Evolutionary conservation across 1,140 invertebrate genomes (phyloP), one percentile per base, ranked within the genome.

Genomic region (Tetranychus urticae): DNA sequence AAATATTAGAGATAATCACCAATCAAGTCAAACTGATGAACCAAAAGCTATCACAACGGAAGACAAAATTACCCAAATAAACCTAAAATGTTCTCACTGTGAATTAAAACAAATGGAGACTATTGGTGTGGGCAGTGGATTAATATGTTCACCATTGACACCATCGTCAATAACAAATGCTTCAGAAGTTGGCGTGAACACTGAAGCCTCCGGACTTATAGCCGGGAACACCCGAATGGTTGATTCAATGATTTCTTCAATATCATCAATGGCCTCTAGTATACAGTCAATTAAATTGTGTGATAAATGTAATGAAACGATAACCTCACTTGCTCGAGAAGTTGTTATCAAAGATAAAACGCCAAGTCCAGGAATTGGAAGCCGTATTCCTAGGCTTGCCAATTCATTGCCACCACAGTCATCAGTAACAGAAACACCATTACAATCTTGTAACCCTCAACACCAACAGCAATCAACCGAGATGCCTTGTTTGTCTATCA

Each of bases 221-320:
- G n/a, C 50, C 7, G 31, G 2, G 31, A 35, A 42, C 42, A 35
- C 12, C 34, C 14, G 6, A 50, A 52, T 36, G 37, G 34, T 47
- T 34, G 48, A 48, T 52, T 59, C 56, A 34, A 33, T 56, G 36
- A 45, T 47, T 34, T 58, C 60, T 5, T 54, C 48, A 36, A 58
- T 34, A 14, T 50, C 58, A 48, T 58, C 48, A 13, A 50, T 46
- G 14, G 35, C 56, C 35, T 60, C 55, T 52, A 56, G 55, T 63
- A 65, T 66, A 12, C 62, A 74, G 56, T 62, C 52, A 13, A 76
- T 78, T 46, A 78, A 77, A 65, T 76, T 81, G 61, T 81, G 80
- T 72, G 80, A 81, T 67, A 80, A 80, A 64, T 81, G 80, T 68
- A 79, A 79, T 66, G 77, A 77, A 60, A 75, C 75, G 12, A 79